Base-by-base conservation (phyloP, 2,888 invertebrate genomes). In the Dichetophora obliterata region DNA sequence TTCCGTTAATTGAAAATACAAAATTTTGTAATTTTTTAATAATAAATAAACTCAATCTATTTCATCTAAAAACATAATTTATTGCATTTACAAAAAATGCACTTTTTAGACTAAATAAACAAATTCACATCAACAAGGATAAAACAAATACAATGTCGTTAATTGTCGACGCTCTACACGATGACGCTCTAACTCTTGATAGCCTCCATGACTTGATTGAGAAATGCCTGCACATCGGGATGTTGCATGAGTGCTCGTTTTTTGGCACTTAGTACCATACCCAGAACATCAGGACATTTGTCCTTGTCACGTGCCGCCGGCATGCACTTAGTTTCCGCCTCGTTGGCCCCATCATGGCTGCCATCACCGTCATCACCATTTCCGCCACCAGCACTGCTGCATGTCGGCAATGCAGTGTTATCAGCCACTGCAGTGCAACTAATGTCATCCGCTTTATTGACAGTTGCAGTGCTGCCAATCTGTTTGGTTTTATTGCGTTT, bases 241-340 rank as follows among this genome's bases (percentile, higher is more conserved):
- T 88, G 82, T 48, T 85, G 85, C 81, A 89, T 84, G 22, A 89
- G 43, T 0, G 85, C 84, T 3, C 84, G 82, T 63, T 89, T 89
- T 65, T 89, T 89, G 8, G 83, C 82, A 71, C 84, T 87, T 31
- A 89, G 77, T 0, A 89, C 86, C 75, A 86, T 81, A 34, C 84
- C 85, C 9, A 89, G 82, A 22, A 89, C 83, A 82, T 89, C 89
- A 0, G 88, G 83, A 71, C 84, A 86, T 79, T 87, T 88, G 22
- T 83, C 85, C 24, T 88, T 86, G 59, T 89, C 88, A 3, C 84
- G 82, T 3, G 79, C 75, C 2, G 78, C 74, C 43, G 68, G 81
- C 5, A 48, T 76, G n/a, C 70, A 80, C 61, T 78, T 82, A 54
- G 75, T 72, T 61, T 77, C 82, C 70, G 75, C 82, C 16, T 70